Conservation (phyloP, 2,113 vertebrate genomes). For the Phalacrocorax brasilianus region DNA sequence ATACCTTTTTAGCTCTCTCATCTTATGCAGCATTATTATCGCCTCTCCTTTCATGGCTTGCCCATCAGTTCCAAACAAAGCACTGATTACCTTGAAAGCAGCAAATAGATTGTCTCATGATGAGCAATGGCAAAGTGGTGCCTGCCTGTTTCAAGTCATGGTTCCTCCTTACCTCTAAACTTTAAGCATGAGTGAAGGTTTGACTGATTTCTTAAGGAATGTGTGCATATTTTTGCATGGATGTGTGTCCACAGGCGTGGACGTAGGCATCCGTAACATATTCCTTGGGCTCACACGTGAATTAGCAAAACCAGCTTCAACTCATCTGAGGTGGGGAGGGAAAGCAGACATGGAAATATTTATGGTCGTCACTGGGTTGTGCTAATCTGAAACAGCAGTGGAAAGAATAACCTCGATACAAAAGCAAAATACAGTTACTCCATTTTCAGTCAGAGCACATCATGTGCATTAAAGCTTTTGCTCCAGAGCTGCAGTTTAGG, state of each 20-base stretch:
- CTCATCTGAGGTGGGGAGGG: neutral
- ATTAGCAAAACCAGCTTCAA: neutral
- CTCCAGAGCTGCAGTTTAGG: neutral
- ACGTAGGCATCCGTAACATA: neutral
- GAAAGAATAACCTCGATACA: neutral
- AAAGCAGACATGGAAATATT: neutral
- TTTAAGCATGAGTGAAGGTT: neutral
- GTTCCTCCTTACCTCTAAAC: neutral
- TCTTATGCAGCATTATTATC: neutral
- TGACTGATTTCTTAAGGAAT: neutral
- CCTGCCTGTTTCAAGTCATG: neutral
- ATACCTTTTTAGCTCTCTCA: neutral
- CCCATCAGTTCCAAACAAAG: neutral
- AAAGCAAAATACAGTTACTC: neutral
- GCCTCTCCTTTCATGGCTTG: neutral
- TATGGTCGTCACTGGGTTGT: neutral
- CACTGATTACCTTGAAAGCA: neutral
- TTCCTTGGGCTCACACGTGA: neutral
- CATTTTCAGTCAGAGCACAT: neutral
- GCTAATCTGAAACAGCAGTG: neutral
- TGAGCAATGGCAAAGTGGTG: fast-evolving
- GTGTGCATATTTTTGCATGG: neutral
- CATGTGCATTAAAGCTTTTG: neutral
- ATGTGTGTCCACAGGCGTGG: fast-evolving
- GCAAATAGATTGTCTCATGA: neutral